Conservation (phyloP, 2,888 invertebrate genomes). For the Limenitis camilla region DNA sequence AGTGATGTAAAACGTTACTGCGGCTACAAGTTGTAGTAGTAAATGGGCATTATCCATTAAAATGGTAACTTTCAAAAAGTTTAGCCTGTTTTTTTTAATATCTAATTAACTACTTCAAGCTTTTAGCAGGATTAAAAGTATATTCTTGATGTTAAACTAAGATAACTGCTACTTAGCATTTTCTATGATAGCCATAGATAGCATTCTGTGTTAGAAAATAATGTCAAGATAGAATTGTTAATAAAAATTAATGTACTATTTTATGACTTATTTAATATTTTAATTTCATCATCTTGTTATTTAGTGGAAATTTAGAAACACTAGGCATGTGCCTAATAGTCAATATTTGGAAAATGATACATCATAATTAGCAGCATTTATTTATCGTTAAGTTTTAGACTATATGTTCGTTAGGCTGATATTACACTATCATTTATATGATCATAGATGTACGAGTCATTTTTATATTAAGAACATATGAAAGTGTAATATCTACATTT, state of each 20-base stretch:
- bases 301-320: not conserved
- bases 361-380: constrained; percentile 1
- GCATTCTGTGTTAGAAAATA: not conserved
- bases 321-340: not conserved
- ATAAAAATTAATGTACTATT: not conserved
- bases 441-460: no score
- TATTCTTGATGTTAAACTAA: constrained; percentile 5
- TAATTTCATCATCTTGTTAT: constrained; percentile 2
- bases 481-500: no score
- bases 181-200: not conserved
- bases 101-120: constrained; percentile 7
- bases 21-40: constrained; percentile 26
- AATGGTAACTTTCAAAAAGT: constrained; percentile 57
- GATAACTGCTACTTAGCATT: constrained; percentile 1
- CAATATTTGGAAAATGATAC: not conserved
- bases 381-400: constrained; percentile 5
- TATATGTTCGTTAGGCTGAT: no score
- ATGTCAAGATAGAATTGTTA: not conserved
- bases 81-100: constrained; percentile 33
- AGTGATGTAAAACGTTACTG: constrained; percentile 39
- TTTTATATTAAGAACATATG: no score
- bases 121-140: not conserved
- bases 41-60: constrained; percentile 47
- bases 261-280: not conserved
- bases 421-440: no score